Evolutionary conservation across 2,797 vertebrate species (phyloP).

Genomic region (Mus minutoides): DNA sequence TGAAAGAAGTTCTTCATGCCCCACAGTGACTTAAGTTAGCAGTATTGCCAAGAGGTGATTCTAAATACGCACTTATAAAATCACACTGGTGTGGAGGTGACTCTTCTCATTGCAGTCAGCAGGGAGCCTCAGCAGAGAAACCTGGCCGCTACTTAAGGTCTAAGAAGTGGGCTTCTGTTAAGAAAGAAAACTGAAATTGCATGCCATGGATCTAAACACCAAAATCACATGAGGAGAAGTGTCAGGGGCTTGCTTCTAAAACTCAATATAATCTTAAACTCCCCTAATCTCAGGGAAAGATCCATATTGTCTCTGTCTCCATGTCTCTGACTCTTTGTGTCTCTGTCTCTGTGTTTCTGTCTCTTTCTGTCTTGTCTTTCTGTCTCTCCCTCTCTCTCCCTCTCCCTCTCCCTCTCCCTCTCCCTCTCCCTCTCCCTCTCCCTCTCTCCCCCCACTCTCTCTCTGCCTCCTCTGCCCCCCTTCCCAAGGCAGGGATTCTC

Average conservation of each 20-base stretch:
- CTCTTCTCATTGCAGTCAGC: background rate
- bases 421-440: background rate
- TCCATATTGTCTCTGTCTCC: background rate
- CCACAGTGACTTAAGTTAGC: background rate
- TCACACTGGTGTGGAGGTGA: background rate
- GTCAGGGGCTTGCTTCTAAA: background rate
- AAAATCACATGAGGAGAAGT: background rate
- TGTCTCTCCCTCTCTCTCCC: background rate
- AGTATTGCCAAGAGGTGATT: background rate
- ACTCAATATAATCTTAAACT: background rate
- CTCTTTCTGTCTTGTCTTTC: background rate
- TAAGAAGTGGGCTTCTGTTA: slow-evolving; percentile 7
- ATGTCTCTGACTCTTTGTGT: background rate
- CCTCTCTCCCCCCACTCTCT: background rate
- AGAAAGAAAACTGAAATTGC: slow-evolving; percentile 30
- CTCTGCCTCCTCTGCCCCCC: fast-evolving
- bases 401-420: background rate
- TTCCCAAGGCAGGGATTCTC: background rate
- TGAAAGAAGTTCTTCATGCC: background rate
- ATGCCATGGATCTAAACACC: background rate
- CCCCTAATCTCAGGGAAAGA: background rate
- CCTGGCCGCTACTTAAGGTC: slow-evolving; percentile 8
- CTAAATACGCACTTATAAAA: slow-evolving; percentile 53
- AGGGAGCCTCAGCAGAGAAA: background rate
- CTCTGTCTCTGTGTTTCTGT: background rate